Evolutionary conservation across 2,113 vertebrate species (phyloP), one percentile per base, ranked within the genome.

Genomic region (Dryoscopus gambensis): DNA sequence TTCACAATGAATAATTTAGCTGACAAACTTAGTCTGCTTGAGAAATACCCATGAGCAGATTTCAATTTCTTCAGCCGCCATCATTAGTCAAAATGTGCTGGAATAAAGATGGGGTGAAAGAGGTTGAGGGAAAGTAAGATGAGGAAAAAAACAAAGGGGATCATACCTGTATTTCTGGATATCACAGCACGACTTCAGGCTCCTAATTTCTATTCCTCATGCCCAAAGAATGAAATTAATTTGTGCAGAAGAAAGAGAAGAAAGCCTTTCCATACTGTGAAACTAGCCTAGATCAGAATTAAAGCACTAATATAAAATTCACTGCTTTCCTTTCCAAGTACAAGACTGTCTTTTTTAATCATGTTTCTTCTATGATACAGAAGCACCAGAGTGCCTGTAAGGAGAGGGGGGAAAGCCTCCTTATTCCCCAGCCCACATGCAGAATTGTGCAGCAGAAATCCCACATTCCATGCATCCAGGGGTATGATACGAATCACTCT

Each of bases 1-100:
- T 95, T 94, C 96, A 84, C 92, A 68, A 90, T 96, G 90, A 96
- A 95, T 95, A 91, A 96, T 96, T 90, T 85, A 90, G 80, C 82
- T 95, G 94, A 93, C 65, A 93, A 95, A 91, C 67, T 80, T 92
- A 80, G 84, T 93, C 92, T 89, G 76, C 89, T 93, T 90, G 56
- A 93, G 95, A 91, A 95, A 88, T 95, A 90, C 93, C 83, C 87
- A 90, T 7, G 40, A 91, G 85, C 44, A 91, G 55, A 70, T 86
- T 93, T 95, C 76, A 71, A 37, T 94, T 97, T 91, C 91, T 93
- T 81, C 76, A 89, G 37, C 76, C 33, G 30, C 50, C 90, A 88
- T 84, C 79, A 88, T 94, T 96, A 95, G 86, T 87, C 78, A 96
- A 95, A 94, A 96, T 92, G 87, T 9, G 31, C 60, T 52, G 57